phyloP scores from a whole-genome alignment of 2,797 vertebrate species.

The Brachymystax lenok region DNA sequence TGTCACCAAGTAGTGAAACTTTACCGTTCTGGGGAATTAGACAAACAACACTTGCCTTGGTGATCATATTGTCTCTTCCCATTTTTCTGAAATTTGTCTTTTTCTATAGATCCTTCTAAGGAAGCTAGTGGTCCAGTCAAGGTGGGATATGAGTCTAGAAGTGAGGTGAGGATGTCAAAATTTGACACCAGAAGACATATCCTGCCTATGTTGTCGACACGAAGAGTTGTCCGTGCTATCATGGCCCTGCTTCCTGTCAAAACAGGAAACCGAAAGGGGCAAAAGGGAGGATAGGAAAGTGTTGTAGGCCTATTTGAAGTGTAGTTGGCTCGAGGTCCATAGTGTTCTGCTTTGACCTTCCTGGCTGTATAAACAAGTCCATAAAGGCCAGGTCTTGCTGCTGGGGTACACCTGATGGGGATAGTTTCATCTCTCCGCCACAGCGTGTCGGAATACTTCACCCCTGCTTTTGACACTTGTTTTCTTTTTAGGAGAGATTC shows the following conservation, averaged over 20 bases:
- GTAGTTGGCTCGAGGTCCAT: conserved; percentile 30
- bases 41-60: not conserved
- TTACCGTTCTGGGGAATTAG: not conserved
- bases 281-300: conserved; percentile 48
- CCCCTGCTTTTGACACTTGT: conserved; percentile 13
- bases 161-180: conserved; percentile 13
- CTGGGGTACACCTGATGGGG: conserved; percentile 38
- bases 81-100: too few species aligned
- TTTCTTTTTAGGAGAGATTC: conserved; percentile 2
- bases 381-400: conserved; percentile 30
- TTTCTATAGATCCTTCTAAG: not conserved
- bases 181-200: not conserved
- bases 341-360: conserved; percentile 42
- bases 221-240: conserved; percentile 34
- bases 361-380: conserved; percentile 47
- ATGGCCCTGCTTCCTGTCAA: conserved; percentile 47
- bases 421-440: conserved; percentile 42
- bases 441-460: conserved; percentile 20
- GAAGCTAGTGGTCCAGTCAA: not conserved
- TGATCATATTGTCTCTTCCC: not conserved
- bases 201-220: conserved; percentile 35
- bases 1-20: not conserved
- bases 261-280: conserved; percentile 56
- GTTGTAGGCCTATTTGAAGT: conserved; percentile 33
- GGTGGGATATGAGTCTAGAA: not conserved